phyloP scores from a whole-genome alignment of 2,888 invertebrate genomes.

The Thera britannica region DNA sequence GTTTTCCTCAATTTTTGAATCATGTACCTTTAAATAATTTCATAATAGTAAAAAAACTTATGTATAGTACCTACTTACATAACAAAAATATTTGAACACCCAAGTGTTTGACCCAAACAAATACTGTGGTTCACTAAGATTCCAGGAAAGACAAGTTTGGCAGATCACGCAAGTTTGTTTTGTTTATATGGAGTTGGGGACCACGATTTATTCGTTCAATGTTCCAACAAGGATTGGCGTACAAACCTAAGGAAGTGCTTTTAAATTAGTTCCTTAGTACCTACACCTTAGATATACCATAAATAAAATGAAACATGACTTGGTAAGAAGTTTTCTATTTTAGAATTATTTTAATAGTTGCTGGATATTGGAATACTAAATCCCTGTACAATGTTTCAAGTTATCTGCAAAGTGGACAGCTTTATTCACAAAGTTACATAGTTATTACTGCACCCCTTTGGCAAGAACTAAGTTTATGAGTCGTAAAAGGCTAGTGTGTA shows the following conservation, averaged over 20 bases:
- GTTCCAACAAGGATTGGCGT: slow-evolving; percentile 9
- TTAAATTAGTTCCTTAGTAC: slow-evolving; percentile 3
- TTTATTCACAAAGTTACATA: slow-evolving; percentile 25
- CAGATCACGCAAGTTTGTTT: slow-evolving; percentile 30
- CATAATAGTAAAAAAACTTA: background rate
- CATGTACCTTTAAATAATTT: background rate
- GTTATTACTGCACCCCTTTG: slow-evolving; percentile 24
- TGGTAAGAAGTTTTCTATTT: too few species aligned
- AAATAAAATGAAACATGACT: background rate
- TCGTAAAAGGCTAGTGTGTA: slow-evolving; percentile 26
- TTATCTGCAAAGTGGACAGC: slow-evolving; percentile 16
- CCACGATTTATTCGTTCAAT: slow-evolving; percentile 24
- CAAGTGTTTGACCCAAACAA: slow-evolving; percentile 27
- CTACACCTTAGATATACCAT: background rate
- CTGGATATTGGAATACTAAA: background rate
- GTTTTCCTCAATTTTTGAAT: too few species aligned
- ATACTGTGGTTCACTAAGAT: slow-evolving; percentile 21
- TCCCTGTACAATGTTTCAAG: slow-evolving; percentile 2
- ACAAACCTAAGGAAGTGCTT: slow-evolving; percentile 14
- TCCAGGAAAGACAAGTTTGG: slow-evolving; percentile 27
- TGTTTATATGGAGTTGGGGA: slow-evolving; percentile 22
- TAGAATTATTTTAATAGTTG: background rate
- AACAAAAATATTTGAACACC: slow-evolving; percentile 19
- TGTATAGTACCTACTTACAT: background rate
- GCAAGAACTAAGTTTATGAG: slow-evolving; percentile 31